Base-by-base conservation (phyloP, 2,888 invertebrate species). In the Mycogona germanica region DNA sequence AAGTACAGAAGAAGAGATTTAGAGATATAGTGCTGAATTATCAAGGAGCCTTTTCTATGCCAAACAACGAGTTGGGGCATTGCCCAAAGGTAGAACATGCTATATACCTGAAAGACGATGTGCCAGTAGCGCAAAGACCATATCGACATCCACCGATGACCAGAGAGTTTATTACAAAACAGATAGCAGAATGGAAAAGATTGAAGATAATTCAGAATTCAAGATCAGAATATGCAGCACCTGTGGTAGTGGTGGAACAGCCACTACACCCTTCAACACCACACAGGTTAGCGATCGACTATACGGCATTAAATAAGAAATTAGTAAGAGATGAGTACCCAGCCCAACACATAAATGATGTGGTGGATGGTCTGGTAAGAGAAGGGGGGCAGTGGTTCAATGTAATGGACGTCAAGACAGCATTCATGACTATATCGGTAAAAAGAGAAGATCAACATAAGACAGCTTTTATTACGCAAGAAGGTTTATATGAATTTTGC, bases 191-290 rank as follows among this genome's bases (percentile, higher is more conserved):
- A 3, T 52, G 48, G 52, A 5, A 30, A 2, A 37, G 30, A 9
- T 5, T 19, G 23, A 46, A 46, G 19, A 46, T 52, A 6, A 48
- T 44, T n/a, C 29, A 46, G 5, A n/a, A 6, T 7, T 52, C 47
- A 17, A 50, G 23, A 6, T 52, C 47, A 3, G 29, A 29, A 4
- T 52, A 52, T n/a, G 52, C 48, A 3, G 52, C 46, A 1, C 52
- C 52, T 12, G 14, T 14, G 3, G 26, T 52, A 14, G 46, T 52
- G 7, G 46, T 52, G 2, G 35, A 46, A 1, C 52, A 52, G 30
- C 48, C 52, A 14, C 47, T 52, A 23, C 52, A 47, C n/a, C 9
- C 3, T 2, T 3, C 21, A 5, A 48, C 47, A 5, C 48, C 52
- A 19, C 37, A 26, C 14, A 7, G 48, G 14, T 14, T 52, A 29